Base-by-base conservation (phyloP, 2,888 invertebrate genomes). In the Microctonus aethiopoides region DNA sequence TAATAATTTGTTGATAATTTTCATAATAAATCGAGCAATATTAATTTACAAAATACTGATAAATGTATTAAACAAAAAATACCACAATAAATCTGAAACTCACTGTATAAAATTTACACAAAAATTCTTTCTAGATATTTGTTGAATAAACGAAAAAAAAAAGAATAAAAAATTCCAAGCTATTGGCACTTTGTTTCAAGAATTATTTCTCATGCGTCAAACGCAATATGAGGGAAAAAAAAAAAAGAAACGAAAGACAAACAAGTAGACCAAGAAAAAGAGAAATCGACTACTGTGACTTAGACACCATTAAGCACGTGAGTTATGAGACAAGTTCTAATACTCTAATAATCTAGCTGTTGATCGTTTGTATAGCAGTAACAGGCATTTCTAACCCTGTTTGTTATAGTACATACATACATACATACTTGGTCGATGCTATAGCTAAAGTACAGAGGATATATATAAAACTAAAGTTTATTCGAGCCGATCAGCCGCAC, bases 321-420 rank as follows among this genome's bases (percentile, higher is more conserved):
- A 85, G 84, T 85, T 86, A 86, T 84, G 85, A 78, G 83, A 80
- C 82, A 84, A 85, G 83, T 85, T 85, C 81, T 85, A 80, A 85
- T 85, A 84, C 84, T 81, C 83, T 83, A 84, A 86, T 86, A 86
- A 86, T 85, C 83, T 82, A 78, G 79, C 81, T 83, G 83, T 78
- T 79, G 83, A 85, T 85, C 81, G 82, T 61, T 73, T 79, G 59
- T 60, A 56, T 16, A 16, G 46, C 16, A 46, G n/a, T 16, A 46
- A 16, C 16, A 46, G 16, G 6, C 16, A 46, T 16, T 46, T 46
- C 7, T n/a, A 16, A 46, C 6, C 16, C 16, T 46, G 39, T 46
- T 46, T 29, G 7, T 29, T 29, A 29, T n/a, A 7, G 29, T 29
- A 29, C 41, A 29, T 22, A 57, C 54, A 36, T 41, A 51, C 41